Evolutionary conservation across 2,113 vertebrate species (phyloP), one percentile per base, ranked within the genome.

Genomic region (Catharus fuscescens): DNA sequence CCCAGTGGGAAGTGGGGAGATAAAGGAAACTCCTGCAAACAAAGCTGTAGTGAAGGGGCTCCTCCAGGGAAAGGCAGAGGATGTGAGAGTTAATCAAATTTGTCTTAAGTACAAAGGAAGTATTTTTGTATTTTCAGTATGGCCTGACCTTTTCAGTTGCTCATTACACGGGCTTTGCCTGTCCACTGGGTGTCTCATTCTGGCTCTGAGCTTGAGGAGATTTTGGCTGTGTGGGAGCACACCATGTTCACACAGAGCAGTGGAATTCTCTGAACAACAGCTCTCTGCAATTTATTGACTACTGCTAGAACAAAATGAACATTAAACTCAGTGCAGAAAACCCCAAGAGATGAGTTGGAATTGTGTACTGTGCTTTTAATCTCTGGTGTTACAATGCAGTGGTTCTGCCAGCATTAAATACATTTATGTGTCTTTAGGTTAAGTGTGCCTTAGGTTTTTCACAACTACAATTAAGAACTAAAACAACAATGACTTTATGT

Each of bases 171-270:
- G 52, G n/a, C 29, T 88, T 31, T 57, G 17, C 86, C 60, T 16
- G 48, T 64, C 92, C 90, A 57, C 80, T 90, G 94, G 92, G 90
- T 95, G 93, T 96, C 95, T 71, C 88, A 29, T 62, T 88, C 92
- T 72, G 74, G 29, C 71, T 78, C 69, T 6, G 78, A 52, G 57
- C 54, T 11, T 4, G 2, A n/a, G 59, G 5, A 72, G 65, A 50
- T 44, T 61, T 44, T n/a, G 77, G 34, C 44, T 23, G 42, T 14
- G 48, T 15, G 59, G 73, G 78, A 67, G 14, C 65, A 31, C 69
- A 21, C 17, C 5, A 0, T 4, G 29, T 10, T 65, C 76, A 26
- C 54, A 9, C 29, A 38, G 38, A 74, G 83, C 71, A 54, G 18
- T 2, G 59, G 3, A 2, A 11, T 11, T 34, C n/a, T 18, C 32